A percentile compares a stretch with the other conserved stretches of the same genome.
Conservation (phyloP, 2,113 vertebrate genomes). For the Mesoclemmys tuberculata region DNA sequence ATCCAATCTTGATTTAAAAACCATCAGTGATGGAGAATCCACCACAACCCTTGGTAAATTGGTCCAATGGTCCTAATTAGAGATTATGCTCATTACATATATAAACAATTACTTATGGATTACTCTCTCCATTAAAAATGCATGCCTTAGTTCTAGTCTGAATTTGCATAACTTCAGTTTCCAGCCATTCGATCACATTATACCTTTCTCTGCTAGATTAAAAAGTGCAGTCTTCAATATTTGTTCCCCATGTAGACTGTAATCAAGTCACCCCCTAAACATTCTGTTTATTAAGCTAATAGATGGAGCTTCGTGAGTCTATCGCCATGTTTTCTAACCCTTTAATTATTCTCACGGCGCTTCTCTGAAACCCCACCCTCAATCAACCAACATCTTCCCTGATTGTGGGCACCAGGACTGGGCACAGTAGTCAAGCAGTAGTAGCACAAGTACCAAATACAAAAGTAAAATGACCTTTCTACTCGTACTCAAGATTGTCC, state of each 20-base stretch:
- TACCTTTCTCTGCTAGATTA: background rate
- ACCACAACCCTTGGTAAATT: background rate
- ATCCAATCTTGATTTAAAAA: background rate
- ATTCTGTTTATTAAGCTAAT: background rate
- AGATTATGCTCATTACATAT: too few species aligned
- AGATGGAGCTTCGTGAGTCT: background rate
- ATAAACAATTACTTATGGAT: background rate
- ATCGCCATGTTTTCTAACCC: background rate
- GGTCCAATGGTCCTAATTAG: background rate
- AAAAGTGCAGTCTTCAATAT: background rate
- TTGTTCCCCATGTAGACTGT: background rate
- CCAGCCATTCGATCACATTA: background rate
- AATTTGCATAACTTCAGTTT: background rate
- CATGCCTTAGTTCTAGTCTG: background rate
- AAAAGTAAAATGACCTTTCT: background rate
- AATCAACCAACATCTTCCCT: background rate
- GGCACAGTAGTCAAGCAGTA: background rate
- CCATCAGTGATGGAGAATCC: background rate
- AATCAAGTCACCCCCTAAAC: background rate
- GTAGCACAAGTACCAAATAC: background rate
- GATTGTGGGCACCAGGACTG: background rate
- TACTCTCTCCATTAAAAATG: background rate
- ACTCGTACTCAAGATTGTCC: background rate
- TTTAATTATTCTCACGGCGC: background rate
- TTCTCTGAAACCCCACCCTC: background rate